Evolutionary conservation across 2,113 vertebrate species (phyloP), one percentile per base, ranked within the genome.

Genomic region (Sceloporus undulatus): DNA sequence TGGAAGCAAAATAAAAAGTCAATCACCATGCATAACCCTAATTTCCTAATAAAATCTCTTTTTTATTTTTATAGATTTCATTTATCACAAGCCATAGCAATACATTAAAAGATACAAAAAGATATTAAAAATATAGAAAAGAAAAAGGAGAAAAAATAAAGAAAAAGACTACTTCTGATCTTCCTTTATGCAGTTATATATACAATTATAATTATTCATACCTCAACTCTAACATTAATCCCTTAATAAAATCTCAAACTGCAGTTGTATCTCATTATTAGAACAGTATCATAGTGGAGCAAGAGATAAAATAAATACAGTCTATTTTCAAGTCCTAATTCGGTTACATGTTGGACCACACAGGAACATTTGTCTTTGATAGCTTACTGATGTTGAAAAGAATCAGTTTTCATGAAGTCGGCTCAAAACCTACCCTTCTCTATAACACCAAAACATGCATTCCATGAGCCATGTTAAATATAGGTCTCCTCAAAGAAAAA

Each of bases 321-420:
- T 40, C 38, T 65, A 40, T 76, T 90, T 62, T 18, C 54, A 85
- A 25, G 25, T 48, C 27, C 14, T 76, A 79, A 0, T 66, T 88
- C 91, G 91, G 86, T 90, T 88, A 89, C 92, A 89, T 78, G 75
- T 1, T 80, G 34, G 88, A 83, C 82, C 92, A 73, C 75, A 89
- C 27, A 68, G 68, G 73, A 92, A 77, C 76, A 76, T 90, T 88
- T 87, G 87, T 82, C 93, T 82, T 42, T 75, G 38, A 80, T 13
- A 59, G 52, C 62, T 90, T 1, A n/a, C 7, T 80, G 75, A n/a
- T 91, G 90, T 79, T 75, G 80, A 65, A 93, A 91, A 88, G 48
- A 90, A 85, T 71, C 68, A 34, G 86, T 87, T 48, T 71, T 80
- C 77, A 56, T 11, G 56, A 92, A 87, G 91, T 9, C 2, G 48